These are phyloP conservation scores for Wiebesia pumilae DNA, from an alignment of 1,140 invertebrate species.

Conservation along the genomic window DNA sequence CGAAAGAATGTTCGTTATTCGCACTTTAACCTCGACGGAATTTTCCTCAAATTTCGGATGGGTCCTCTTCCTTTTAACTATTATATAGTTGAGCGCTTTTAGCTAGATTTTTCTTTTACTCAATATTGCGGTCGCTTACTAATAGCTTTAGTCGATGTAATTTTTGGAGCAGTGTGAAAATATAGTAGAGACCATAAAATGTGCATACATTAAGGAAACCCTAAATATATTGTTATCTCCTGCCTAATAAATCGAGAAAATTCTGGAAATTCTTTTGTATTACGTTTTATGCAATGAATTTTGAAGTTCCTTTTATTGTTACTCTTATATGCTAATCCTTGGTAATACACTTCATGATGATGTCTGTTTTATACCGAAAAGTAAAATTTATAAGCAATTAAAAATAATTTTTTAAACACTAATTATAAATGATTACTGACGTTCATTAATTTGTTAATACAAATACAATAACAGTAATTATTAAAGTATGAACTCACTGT, in stretches of 20 bases:
- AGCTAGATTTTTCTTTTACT: constrained; percentile 26
- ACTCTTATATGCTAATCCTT: neutral
- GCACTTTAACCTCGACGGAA: constrained; percentile 11
- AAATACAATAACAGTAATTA: too few species aligned
- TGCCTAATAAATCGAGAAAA: neutral
- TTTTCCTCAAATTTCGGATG: constrained; percentile 4
- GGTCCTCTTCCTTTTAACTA: neutral
- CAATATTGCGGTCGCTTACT: neutral
- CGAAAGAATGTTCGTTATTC: neutral
- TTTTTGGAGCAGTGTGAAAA: constrained; percentile 10
- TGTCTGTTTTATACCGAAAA: neutral
- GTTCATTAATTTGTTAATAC: too few species aligned
- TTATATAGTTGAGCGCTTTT: neutral
- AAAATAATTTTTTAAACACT: too few species aligned
- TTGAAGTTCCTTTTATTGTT: constrained; percentile 13
- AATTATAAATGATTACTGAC: too few species aligned
- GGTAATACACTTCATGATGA: neutral
- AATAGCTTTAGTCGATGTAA: neutral
- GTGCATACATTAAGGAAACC: constrained; percentile 21
- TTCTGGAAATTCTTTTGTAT: constrained; percentile 19
- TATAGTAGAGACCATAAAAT: constrained; percentile 21
- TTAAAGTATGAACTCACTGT: too few species aligned
- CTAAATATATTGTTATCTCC: neutral
- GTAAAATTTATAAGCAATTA: neutral
- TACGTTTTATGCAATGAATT: neutral